These are phyloP conservation scores for Charaxes varanes DNA, from an alignment of 1,140 invertebrate genomes.

Conservation along the genomic window DNA sequence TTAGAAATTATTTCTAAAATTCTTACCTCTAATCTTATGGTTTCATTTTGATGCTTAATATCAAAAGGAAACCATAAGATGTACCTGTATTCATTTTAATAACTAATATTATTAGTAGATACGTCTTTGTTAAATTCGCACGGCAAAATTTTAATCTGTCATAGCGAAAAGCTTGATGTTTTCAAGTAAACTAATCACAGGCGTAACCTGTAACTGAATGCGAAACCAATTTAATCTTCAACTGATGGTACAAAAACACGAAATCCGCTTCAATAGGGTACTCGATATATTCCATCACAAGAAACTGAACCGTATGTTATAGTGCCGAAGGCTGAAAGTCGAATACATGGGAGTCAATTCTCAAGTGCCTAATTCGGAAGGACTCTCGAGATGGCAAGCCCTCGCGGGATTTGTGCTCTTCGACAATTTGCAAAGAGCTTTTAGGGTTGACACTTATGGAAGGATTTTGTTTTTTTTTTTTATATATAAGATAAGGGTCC, in stretches of 20 bases:
- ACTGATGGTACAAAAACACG: constrained; percentile 18
- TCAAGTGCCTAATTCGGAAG: constrained; percentile 28
- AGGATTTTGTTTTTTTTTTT: neutral
- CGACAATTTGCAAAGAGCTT: constrained; percentile 21
- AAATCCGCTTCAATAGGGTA: constrained; percentile 21
- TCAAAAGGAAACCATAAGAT: too few relatives aligned
- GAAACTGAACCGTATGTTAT: neutral
- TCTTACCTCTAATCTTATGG: too few relatives aligned
- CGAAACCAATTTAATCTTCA: constrained; percentile 15
- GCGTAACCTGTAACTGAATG: constrained; percentile 10
- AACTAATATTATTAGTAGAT: too few relatives aligned
- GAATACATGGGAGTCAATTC: constrained; percentile 3
- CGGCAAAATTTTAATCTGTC: too few relatives aligned
- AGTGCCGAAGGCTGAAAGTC: constrained; percentile 5
- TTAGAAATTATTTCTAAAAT: too few relatives aligned
- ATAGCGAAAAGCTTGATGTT: too few relatives aligned
- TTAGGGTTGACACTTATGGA: constrained; percentile 17
- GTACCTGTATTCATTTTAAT: too few relatives aligned
- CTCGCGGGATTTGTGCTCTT: constrained; percentile 31
- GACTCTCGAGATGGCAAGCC: constrained; percentile 28
- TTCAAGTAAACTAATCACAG: constrained; percentile 1
- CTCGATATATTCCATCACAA: neutral
- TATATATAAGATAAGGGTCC: neutral
- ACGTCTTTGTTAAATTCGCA: too few relatives aligned
- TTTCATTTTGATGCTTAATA: too few relatives aligned